Percentiles rank a stretch among this genome's conserved stretches.
These are phyloP conservation scores for Macquaria australasica DNA, from an alignment of 2,113 vertebrate species.

Conservation along the genomic window DNA sequence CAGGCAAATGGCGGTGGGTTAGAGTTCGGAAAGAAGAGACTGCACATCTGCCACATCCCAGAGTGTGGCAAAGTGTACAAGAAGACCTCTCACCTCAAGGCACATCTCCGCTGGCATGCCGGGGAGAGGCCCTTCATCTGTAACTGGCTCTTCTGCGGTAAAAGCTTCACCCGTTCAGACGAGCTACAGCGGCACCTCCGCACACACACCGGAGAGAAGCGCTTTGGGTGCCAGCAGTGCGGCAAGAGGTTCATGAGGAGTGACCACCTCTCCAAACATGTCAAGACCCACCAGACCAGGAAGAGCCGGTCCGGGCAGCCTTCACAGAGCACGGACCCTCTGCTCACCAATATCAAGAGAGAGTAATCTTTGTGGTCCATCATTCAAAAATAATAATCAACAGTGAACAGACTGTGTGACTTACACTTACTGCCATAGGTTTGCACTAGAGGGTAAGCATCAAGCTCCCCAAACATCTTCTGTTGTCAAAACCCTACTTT, in stretches of 20 bases:
- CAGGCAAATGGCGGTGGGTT: slow-evolving; percentile 81
- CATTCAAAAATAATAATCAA: slow-evolving; percentile 12
- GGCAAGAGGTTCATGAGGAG: slow-evolving; percentile 91
- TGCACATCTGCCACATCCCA: slow-evolving; percentile 90
- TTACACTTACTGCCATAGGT: slow-evolving; percentile 65
- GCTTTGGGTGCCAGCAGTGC: slow-evolving; percentile 89
- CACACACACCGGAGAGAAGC: slow-evolving; percentile 91
- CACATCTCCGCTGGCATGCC: slow-evolving; percentile 91
- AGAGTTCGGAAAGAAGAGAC: slow-evolving; percentile 88
- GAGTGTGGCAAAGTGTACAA: slow-evolving; percentile 92
- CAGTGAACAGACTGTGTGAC: slow-evolving; percentile 52
- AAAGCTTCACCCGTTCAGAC: slow-evolving; percentile 91
- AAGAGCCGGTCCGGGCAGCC: slow-evolving; percentile 79
- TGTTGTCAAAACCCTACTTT: slow-evolving; percentile 45
- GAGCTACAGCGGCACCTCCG: slow-evolving; percentile 91
- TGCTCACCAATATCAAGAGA: slow-evolving; percentile 85
- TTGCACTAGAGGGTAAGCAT: slow-evolving; percentile 71
- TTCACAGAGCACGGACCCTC: slow-evolving; percentile 72
- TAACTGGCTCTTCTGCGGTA: slow-evolving; percentile 92
- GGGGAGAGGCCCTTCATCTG: slow-evolving; percentile 91
- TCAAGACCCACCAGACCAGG: slow-evolving; percentile 90
- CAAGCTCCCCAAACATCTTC: slow-evolving; percentile 30
- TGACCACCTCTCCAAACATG: slow-evolving; percentile 90
- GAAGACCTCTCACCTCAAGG: slow-evolving; percentile 92
- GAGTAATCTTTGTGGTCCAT: slow-evolving; percentile 70